Evolutionary conservation across 2,888 invertebrate species (phyloP), one percentile per base, ranked within the genome.

Genomic region (Trachelus tabidus): DNA sequence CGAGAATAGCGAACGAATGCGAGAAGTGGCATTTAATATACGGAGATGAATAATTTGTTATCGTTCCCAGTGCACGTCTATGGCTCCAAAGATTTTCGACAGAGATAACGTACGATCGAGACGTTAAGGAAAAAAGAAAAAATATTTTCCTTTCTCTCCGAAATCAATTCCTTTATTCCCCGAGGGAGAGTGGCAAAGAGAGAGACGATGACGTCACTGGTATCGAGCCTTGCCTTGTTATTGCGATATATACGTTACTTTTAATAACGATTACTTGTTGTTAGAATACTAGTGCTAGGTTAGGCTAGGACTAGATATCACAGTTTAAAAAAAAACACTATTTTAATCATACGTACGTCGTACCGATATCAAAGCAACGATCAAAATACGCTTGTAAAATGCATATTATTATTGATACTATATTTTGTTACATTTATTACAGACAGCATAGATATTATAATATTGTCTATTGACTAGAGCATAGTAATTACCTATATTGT

Each of bases 381-480:
- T 91, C 90, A 91, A 91, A 91, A 91, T 91, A 91, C 91, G 91
- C 91, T 91, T 91, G 90, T 91, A 90, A 90, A 90, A 90, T 89
- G 90, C 89, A 90, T 87, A 88, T 88, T 88, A 85, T 89, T 87
- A 88, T 88, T 85, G 88, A 85, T 87, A 90, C 88, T 90, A 90
- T 91, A 90, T 91, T 89, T 90, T 91, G 90, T 90, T 91, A 91
- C 88, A 89, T 89, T 89, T 89, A 90, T 90, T 88, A 82, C 87
- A 86, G 81, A 84, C 85, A 85, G 69, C 33, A 76, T n/a, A 76
- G 34, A 34, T 77, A 76, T 69, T 69, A 75, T 77, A 89, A 87
- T 88, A 89, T 87, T 87, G 87, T 90, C 85, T 89, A 90, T 89
- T 85, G 87, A 87, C 81, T 87, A 88, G 87, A 88, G 85, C 85